Evolutionary conservation across 2,113 vertebrate species (phyloP).

Genomic region (Callaeas wilsoni): DNA sequence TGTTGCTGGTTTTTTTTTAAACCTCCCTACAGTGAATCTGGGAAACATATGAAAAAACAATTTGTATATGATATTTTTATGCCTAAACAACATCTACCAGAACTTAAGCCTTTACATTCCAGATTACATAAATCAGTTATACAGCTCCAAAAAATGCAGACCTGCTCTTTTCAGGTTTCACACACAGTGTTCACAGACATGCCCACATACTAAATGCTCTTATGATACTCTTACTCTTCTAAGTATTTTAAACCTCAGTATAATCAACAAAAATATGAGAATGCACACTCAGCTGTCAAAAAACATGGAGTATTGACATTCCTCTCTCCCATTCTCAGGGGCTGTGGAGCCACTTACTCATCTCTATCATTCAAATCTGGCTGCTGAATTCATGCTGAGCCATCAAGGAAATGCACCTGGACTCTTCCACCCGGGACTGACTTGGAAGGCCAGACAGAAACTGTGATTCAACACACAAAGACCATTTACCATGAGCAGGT

Average conservation of each 20-base stretch:
- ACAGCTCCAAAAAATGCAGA: background rate
- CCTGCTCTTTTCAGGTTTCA: background rate
- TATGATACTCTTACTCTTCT: background rate
- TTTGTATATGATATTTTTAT: background rate
- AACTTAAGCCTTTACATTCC: background rate
- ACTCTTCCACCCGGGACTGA: background rate
- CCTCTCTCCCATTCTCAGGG: background rate
- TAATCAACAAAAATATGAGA: background rate
- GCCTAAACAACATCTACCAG: background rate
- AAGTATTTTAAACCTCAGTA: background rate
- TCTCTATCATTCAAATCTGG: background rate
- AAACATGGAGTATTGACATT: background rate
- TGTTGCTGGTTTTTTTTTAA: background rate
- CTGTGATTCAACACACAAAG: background rate
- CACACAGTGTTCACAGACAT: background rate
- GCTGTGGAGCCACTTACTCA: background rate
- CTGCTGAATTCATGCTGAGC: background rate
- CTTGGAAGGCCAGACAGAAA: background rate
- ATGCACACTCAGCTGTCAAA: fast-evolving
- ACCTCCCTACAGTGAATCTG: background rate
- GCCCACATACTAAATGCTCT: background rate
- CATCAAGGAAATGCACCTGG: background rate
- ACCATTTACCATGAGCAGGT: background rate
- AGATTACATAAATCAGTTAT: background rate
- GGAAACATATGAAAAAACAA: background rate